phyloP scores from a whole-genome alignment of 2,888 invertebrate species.

The Cerastis rubricosa region DNA sequence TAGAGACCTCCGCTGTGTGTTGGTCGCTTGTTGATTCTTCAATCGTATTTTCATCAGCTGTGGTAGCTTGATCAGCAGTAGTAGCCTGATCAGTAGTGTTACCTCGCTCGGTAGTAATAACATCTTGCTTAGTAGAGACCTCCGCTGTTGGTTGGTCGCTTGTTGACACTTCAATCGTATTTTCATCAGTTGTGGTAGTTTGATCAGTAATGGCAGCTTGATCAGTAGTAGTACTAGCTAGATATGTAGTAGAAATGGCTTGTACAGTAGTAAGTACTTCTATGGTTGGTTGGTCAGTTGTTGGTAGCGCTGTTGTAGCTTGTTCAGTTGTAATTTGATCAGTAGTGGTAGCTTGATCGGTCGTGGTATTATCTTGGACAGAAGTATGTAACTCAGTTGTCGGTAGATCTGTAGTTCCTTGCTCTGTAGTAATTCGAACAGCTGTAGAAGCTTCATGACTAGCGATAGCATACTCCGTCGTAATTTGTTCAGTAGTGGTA shows the following conservation, averaged over 20 bases:
- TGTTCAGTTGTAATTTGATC: neutral
- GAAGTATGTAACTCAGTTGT: no score
- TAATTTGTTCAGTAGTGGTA: neutral
- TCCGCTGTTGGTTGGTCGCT: neutral
- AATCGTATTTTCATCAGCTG: neutral
- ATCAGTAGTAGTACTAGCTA: neutral
- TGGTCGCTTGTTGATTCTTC: neutral
- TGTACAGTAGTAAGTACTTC: neutral
- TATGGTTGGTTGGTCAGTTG: neutral
- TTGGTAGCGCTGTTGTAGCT: neutral
- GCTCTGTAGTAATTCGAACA: conserved; percentile 10
- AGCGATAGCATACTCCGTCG: no score
- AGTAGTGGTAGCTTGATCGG: neutral
- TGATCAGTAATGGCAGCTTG: neutral
- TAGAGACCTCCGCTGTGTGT: neutral
- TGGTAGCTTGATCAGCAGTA: neutral
- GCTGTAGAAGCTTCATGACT: neutral
- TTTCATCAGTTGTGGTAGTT: neutral
- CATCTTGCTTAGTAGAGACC: neutral
- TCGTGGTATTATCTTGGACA: neutral
- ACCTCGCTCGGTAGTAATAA: neutral
- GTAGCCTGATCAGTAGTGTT: neutral
- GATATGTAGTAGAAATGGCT: neutral
- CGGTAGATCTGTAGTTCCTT: no score
- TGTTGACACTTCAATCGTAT: neutral